phyloP scores from a whole-genome alignment of 2,113 vertebrate species.

The Otus sunia region DNA sequence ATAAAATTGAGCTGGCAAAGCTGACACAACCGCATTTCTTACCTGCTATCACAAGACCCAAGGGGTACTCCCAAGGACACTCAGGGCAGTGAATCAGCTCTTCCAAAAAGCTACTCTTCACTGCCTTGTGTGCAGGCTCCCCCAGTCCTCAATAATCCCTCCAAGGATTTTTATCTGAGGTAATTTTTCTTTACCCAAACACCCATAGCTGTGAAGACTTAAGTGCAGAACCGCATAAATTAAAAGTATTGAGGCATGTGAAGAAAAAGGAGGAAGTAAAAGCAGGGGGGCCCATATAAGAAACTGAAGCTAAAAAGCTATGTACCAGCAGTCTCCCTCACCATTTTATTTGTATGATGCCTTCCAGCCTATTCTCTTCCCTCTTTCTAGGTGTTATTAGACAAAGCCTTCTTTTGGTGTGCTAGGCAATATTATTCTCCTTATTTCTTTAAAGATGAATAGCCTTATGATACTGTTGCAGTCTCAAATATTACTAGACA shows the following conservation, averaged over 20 bases:
- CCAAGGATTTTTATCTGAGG: neutral
- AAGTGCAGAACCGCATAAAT: neutral
- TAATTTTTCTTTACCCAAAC: neutral
- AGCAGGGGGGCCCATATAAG: neutral
- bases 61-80: neutral
- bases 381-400: neutral
- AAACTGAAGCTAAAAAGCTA: neutral
- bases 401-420: neutral
- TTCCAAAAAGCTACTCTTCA: neutral
- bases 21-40: neutral
- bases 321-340: neutral
- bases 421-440: neutral
- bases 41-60: neutral
- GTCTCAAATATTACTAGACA: neutral
- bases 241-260: neutral
- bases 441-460: neutral
- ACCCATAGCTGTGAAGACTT: accelerated
- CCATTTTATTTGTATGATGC: neutral
- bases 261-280: neutral
- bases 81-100: neutral
- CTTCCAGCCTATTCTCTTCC: neutral
- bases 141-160: neutral
- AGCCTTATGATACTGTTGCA: neutral
- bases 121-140: neutral
- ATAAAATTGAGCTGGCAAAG: neutral